phyloP scores from a whole-genome alignment of 2,797 vertebrate species.

The Chiroxiphia lanceolata region DNA sequence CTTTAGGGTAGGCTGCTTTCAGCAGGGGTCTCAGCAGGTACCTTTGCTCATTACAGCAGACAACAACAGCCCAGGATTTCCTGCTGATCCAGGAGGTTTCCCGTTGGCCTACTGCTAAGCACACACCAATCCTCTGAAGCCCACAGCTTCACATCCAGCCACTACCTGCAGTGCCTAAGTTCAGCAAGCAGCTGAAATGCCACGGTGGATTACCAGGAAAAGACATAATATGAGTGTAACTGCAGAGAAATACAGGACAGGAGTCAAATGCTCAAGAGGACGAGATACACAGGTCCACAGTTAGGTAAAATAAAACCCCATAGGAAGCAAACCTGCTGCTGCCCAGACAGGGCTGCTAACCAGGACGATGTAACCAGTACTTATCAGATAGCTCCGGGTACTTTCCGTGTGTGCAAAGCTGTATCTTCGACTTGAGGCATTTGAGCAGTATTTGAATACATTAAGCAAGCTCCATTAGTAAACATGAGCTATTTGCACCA shows the following conservation, averaged over 20 bases:
- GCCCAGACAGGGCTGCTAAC: background rate
- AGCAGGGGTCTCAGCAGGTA: background rate
- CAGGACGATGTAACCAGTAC: fast-evolving
- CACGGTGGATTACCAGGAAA: background rate
- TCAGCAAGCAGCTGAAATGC: background rate
- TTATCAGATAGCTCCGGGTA: background rate
- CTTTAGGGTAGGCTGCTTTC: background rate
- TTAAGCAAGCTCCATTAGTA: background rate
- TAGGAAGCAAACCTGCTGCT: background rate
- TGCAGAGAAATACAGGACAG: background rate
- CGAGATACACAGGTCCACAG: background rate
- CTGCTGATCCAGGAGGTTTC: background rate
- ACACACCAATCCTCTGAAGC: background rate
- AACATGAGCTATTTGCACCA: background rate
- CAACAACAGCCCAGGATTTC: background rate
- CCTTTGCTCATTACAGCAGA: background rate
- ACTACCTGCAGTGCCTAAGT: fast-evolving
- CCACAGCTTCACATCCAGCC: background rate
- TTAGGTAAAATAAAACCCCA: background rate
- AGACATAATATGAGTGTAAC: background rate
- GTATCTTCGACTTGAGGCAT: fast-evolving
- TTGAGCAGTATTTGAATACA: background rate
- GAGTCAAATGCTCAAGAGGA: background rate
- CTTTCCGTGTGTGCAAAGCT: fast-evolving
- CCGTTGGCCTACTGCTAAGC: background rate